phyloP scores from a whole-genome alignment of 2,113 vertebrate genomes.

The Rhombomys opimus region DNA sequence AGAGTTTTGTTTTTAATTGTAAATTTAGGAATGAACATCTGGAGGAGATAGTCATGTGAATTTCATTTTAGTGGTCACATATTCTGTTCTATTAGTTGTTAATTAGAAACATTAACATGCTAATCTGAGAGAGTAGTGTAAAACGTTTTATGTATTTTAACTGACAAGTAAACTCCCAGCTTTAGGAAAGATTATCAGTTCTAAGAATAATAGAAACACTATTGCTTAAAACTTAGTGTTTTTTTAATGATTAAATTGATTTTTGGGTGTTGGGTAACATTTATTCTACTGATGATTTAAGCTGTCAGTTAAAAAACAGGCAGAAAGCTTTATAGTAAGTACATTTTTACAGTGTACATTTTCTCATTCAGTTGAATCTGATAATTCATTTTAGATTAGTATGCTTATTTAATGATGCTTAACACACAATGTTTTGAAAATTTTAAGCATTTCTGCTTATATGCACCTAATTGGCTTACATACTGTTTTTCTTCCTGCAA shows the following conservation, averaged over 20 bases:
- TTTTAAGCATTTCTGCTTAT: neutral
- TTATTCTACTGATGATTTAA: neutral
- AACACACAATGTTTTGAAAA: conserved; percentile 31
- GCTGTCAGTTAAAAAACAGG: neutral
- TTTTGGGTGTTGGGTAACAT: neutral
- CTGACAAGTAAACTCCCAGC: neutral
- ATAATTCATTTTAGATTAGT: neutral
- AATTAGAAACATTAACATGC: neutral
- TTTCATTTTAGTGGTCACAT: neutral
- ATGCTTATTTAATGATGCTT: neutral
- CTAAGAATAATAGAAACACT: neutral
- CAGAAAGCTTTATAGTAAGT: neutral
- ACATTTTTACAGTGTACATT: conserved; percentile 27
- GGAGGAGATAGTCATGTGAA: neutral
- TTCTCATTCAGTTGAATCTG: neutral
- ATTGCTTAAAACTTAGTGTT: neutral
- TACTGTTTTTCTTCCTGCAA: conserved; percentile 77
- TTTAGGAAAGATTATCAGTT: neutral
- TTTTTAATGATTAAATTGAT: conserved; percentile 1
- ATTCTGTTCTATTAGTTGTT: conserved; percentile 18
- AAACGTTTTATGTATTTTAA: conserved; percentile 49
- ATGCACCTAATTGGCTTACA: conserved; percentile 21
- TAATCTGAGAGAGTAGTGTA: neutral
- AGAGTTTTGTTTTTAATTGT: neutral
- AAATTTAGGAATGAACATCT: neutral